phyloP scores from a whole-genome alignment of 2,888 invertebrate genomes.

The Heliconius hortense region DNA sequence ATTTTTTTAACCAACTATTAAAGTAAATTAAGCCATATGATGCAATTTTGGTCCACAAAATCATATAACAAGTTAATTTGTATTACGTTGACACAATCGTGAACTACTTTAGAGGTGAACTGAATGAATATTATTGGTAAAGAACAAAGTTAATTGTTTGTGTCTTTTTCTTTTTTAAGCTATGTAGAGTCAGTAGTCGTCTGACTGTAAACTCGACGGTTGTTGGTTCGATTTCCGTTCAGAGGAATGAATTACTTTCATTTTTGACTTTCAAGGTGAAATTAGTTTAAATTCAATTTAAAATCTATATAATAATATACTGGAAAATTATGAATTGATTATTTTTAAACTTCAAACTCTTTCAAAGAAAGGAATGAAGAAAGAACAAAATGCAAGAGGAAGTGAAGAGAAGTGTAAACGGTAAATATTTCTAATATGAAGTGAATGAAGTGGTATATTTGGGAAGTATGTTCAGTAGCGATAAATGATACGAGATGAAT shows the following conservation, averaged over 20 bases:
- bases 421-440: too few relatives aligned
- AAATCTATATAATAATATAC: too few relatives aligned
- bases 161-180: background rate
- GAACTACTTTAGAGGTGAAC: constrained; percentile 1
- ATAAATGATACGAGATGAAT: too few relatives aligned
- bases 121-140: background rate
- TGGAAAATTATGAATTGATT: too few relatives aligned
- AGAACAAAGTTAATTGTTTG: background rate
- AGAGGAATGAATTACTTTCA: background rate
- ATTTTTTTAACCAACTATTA: background rate
- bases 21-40: constrained; percentile 11
- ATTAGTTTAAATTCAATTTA: too few relatives aligned
- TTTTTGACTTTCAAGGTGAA: too few relatives aligned
- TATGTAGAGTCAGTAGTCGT: background rate
- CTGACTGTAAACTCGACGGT: background rate
- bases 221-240: background rate
- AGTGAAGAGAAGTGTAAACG: too few relatives aligned
- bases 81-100: constrained; percentile 7
- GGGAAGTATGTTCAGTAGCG: too few relatives aligned
- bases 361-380: too few relatives aligned
- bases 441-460: too few relatives aligned
- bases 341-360: too few relatives aligned
- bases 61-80: background rate
- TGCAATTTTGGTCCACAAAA: background rate
- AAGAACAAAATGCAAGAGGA: too few relatives aligned